phyloP scores from a whole-genome alignment of 2,113 vertebrate genomes.

The Ahaetulla prasina region DNA sequence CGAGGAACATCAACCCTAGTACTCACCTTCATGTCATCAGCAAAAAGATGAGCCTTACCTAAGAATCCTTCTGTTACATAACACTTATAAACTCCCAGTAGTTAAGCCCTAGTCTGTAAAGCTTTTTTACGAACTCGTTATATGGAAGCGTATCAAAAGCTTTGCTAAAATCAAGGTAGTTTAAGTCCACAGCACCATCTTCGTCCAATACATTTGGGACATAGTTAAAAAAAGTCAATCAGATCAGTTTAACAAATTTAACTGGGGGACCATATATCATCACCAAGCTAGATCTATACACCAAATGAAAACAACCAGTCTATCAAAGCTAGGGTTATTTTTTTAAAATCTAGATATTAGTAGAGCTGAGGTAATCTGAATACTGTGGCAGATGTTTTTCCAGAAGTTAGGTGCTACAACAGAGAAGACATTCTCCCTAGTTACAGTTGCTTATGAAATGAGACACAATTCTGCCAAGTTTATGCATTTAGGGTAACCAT shows the following conservation, averaged over 20 bases:
- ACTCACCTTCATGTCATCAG: not conserved
- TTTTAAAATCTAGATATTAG: not conserved
- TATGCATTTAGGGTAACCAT: no score
- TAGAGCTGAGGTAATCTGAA: not conserved
- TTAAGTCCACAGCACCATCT: not conserved
- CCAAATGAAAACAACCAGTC: not conserved
- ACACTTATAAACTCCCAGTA: not conserved
- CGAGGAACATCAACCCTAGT: not conserved
- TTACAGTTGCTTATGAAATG: not conserved
- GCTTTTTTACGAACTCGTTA: not conserved
- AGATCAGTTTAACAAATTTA: not conserved
- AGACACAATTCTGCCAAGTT: not conserved
- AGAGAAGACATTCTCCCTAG: not conserved
- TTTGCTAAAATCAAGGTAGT: not conserved
- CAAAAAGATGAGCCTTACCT: not conserved
- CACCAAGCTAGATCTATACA: not conserved
- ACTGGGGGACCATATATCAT: not conserved
- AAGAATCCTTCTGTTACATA: not conserved
- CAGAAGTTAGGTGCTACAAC: not conserved
- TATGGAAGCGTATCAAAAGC: not conserved
- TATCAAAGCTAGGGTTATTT: not conserved
- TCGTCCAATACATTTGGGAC: not conserved
- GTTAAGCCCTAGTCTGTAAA: not conserved
- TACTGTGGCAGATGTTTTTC: not conserved
- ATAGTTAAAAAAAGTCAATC: not conserved